phyloP scores from a whole-genome alignment of 2,888 invertebrate genomes.

The Pediacus dermestoides region DNA sequence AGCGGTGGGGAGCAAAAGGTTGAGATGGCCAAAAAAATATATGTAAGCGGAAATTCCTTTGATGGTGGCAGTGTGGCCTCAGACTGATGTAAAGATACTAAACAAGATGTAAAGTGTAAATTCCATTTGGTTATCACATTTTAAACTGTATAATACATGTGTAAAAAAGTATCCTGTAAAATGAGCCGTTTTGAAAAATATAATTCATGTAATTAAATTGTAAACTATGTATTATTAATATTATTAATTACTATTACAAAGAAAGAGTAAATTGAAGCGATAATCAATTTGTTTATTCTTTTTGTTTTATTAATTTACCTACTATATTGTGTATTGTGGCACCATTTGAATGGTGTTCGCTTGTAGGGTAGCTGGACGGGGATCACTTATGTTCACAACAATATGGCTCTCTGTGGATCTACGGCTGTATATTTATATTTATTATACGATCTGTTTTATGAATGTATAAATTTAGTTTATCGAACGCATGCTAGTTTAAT shows the following conservation, averaged over 20 bases:
- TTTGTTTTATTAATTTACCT: slow-evolving; percentile 18
- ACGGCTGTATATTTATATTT: slow-evolving; percentile 48
- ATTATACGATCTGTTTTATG: slow-evolving; percentile 47
- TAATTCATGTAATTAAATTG: slow-evolving; percentile 35
- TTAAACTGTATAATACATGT: slow-evolving; percentile 50
- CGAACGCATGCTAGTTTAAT: slow-evolving; percentile 47
- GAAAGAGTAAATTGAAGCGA: slow-evolving; percentile 16
- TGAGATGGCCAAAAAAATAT: slow-evolving; percentile 37
- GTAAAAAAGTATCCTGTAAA: slow-evolving; percentile 47
- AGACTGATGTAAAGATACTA: slow-evolving; percentile 53
- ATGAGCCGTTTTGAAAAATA: slow-evolving; percentile 47
- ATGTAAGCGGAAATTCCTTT: slow-evolving; percentile 24
- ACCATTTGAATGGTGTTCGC: slow-evolving; percentile 22
- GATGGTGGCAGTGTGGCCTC: slow-evolving; percentile 42
- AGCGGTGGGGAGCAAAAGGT: slow-evolving; percentile 39
- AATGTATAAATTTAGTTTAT: slow-evolving; percentile 45
- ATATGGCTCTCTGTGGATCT: slow-evolving; percentile 42
- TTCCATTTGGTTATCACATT: slow-evolving; percentile 48
- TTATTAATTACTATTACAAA: slow-evolving; percentile 2
- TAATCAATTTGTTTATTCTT: slow-evolving; percentile 23
- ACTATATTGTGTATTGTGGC: neutral
- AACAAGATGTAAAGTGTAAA: slow-evolving; percentile 52
- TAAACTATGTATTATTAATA: slow-evolving; percentile 34
- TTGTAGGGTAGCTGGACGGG: slow-evolving; percentile 53
- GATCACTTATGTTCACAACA: slow-evolving; percentile 48